A percentile compares a stretch with the other conserved stretches of the same genome.
phyloP scores from a whole-genome alignment of 2,888 invertebrate species.

The Cylloceria caligata region DNA sequence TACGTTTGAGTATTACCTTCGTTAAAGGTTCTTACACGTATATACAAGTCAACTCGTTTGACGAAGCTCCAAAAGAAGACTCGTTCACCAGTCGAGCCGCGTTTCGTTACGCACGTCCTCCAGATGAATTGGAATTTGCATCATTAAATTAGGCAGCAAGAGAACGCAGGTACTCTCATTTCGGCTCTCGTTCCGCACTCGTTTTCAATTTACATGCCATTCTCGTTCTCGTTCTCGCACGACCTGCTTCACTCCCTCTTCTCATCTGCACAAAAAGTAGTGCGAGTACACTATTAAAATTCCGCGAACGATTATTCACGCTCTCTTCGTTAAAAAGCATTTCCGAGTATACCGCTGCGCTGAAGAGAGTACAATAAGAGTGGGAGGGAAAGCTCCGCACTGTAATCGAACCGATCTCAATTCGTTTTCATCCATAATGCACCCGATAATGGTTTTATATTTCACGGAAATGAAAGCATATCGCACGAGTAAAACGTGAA shows the following conservation, averaged over 20 bases:
- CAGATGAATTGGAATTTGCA: slow-evolving; percentile 59
- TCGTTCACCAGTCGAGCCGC: slow-evolving; percentile 7
- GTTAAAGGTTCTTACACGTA: background rate
- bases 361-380: background rate
- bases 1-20: background rate
- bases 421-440: slow-evolving; percentile 7
- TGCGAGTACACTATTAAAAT: slow-evolving; percentile 43
- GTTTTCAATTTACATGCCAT: slow-evolving; percentile 58
- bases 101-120: slow-evolving; percentile 47
- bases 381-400: background rate
- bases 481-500: background rate
- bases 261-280: background rate
- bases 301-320: slow-evolving; percentile 59
- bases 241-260: slow-evolving; percentile 25
- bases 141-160: slow-evolving; percentile 49
- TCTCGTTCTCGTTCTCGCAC: slow-evolving; percentile 41
- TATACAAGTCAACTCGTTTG: background rate
- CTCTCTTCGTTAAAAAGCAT: slow-evolving; percentile 54
- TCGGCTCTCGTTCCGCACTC: slow-evolving; percentile 30
- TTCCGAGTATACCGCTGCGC: slow-evolving; percentile 5
- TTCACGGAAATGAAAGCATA: background rate
- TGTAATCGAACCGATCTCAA: background rate
- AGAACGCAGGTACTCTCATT: slow-evolving; percentile 2
- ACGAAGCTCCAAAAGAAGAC: background rate
- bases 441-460: background rate